Evolutionary conservation across 2,888 invertebrate species (phyloP), one percentile per base, ranked within the genome.

Genomic region (Anarsia innoxiella): DNA sequence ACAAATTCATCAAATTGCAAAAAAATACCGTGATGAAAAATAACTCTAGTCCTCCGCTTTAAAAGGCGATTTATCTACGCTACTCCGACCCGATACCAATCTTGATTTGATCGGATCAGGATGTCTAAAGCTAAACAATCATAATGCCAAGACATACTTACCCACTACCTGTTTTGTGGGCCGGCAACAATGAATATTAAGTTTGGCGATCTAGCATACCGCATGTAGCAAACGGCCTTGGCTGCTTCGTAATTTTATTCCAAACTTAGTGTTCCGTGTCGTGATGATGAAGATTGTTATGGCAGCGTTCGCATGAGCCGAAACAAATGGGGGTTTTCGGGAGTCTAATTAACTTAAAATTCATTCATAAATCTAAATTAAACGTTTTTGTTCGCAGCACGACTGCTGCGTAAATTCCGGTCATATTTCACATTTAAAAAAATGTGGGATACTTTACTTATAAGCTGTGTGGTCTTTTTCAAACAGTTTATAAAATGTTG

Each of bases 251-350:
- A 68, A 77, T 70, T 66, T 75, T 73, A 77, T 74, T 74, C 72
- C 60, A 57, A 59, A 60, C 59, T 68, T 62, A 68, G 68, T 67
- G 71, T 82, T 80, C 77, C 79, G 78, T 76, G 65, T 74, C 69
- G 59, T 66, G 56, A 51, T 53, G 67, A 67, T 70, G 66, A 56
- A 63, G 67, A 59, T 51, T 56, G 54, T 56, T 56, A 55, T 56
- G 50, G 57, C 43, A 42, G 48, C 48, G n/a, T n/a, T 48, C 54
- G 27, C n/a, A 2, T 26, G 19, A 19, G 25, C 36, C 26, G 14
- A 32, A 35, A 36, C 16, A 11, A 37, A 37, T 37, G 16, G 6
- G 11, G 3, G 10, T 23, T 29, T 26, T 10, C 9, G 30, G 25
- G 16, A 25, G 11, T 3, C 10, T 12, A 16, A 34, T 33, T 30